phyloP scores from a whole-genome alignment of 2,888 invertebrate species.

The Oxyscelio sp. region DNA sequence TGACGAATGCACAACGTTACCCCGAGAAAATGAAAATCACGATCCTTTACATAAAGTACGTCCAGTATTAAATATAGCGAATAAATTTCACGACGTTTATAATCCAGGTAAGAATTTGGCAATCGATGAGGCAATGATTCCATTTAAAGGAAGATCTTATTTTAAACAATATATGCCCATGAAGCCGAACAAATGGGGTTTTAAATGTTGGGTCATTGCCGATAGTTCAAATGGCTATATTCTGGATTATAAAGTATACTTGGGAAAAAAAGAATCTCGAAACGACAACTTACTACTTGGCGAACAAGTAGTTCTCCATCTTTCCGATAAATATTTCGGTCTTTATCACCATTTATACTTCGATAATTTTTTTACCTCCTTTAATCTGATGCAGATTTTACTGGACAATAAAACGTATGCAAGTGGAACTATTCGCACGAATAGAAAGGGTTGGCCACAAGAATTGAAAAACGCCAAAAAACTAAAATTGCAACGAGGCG shows the following conservation, averaged over 20 bases:
- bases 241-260: background rate
- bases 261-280: constrained; percentile 5
- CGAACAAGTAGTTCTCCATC: background rate
- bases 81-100: constrained; percentile 16
- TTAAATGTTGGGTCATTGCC: constrained; percentile 24
- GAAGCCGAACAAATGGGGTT: constrained; percentile 31
- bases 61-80: constrained; percentile 6
- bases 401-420: background rate
- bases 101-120: constrained; percentile 26
- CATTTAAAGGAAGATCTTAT: constrained; percentile 11
- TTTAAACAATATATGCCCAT: constrained; percentile 39
- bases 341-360: constrained; percentile 5
- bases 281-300: background rate
- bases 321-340: background rate
- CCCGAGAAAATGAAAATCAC: background rate
- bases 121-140: constrained; percentile 33
- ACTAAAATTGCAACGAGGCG: constrained; percentile 17
- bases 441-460: constrained; percentile 17
- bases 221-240: constrained; percentile 3
- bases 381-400: constrained; percentile 21
- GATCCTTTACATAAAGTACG: constrained; percentile 39
- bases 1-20: too few species aligned
- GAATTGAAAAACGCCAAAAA: constrained; percentile 12
- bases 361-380: constrained; percentile 2
- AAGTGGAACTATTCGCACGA: background rate